These are phyloP conservation scores for Hyppa rectilinea DNA, from an alignment of 2,888 invertebrate genomes.

Conservation along the genomic window DNA sequence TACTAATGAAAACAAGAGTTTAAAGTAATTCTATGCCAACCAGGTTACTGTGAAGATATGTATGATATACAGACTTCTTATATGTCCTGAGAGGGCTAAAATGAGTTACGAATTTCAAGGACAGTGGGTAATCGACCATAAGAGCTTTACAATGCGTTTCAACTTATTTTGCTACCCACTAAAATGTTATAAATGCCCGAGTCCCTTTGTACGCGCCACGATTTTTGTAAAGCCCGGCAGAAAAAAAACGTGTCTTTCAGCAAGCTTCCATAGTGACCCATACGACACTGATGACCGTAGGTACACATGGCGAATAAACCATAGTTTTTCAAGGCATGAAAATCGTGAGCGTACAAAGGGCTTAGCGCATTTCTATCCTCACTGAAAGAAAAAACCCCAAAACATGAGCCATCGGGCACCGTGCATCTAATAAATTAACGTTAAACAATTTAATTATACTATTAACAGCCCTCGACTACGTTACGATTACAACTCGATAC, in stretches of 20 bases:
- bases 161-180: not conserved
- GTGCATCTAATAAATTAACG: constrained; percentile 54
- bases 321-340: too few species aligned
- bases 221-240: too few species aligned
- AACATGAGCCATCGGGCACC: constrained; percentile 30
- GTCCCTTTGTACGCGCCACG: too few species aligned
- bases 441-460: constrained; percentile 66
- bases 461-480: constrained; percentile 74
- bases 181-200: not conserved
- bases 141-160: not conserved
- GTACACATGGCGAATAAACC: too few species aligned
- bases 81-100: not conserved
- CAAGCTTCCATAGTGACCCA: too few species aligned
- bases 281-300: too few species aligned
- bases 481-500: constrained; percentile 56
- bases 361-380: constrained; percentile 4
- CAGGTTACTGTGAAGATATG: constrained; percentile 48
- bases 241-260: too few species aligned
- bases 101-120: constrained; percentile 2
- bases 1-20: constrained; percentile 24
- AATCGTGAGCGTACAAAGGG: too few species aligned
- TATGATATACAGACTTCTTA: constrained; percentile 38
- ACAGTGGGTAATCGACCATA: not conserved
- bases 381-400: constrained; percentile 20
- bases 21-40: constrained; percentile 13